phyloP scores from a whole-genome alignment of 2,888 invertebrate species.

The Acleris emargana region DNA sequence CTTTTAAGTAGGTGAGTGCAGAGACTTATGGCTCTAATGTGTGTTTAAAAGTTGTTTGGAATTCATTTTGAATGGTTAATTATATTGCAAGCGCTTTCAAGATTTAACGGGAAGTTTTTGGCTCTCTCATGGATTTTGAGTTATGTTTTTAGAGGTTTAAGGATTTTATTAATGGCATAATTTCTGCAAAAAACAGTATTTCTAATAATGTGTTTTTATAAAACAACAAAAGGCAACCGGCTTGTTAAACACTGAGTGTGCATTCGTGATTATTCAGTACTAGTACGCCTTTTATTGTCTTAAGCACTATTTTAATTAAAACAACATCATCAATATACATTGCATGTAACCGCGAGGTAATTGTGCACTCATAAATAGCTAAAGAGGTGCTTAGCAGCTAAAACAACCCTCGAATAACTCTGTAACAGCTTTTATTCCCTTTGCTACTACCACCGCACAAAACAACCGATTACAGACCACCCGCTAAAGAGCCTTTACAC shows the following conservation, averaged over 20 bases:
- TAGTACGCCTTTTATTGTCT: too few species aligned
- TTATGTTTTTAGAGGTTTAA: background rate
- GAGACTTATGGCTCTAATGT: conserved; percentile 50
- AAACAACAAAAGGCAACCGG: too few species aligned
- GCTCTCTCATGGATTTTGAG: background rate
- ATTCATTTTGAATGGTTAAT: conserved; percentile 42
- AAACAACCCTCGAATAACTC: conserved; percentile 22
- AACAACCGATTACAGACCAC: conserved; percentile 61
- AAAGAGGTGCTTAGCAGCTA: conserved; percentile 12
- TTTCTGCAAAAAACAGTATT: too few species aligned
- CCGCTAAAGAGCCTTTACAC: conserved; percentile 58
- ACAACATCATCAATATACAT: too few species aligned
- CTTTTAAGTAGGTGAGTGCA: conserved; percentile 60
- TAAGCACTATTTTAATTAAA: too few species aligned
- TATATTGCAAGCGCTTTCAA: conserved; percentile 31
- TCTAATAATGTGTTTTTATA: too few species aligned
- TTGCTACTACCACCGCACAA: conserved; percentile 44
- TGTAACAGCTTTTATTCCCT: conserved; percentile 28
- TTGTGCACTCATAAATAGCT: background rate
- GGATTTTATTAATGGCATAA: background rate
- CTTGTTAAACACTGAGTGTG: too few species aligned
- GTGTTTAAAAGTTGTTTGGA: conserved; percentile 44
- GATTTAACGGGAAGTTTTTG: conserved; percentile 17
- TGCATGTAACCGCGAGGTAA: too few species aligned
- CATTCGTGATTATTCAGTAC: too few species aligned